A percentile compares a stretch with the other conserved stretches of the same genome.
phyloP scores from a whole-genome alignment of 2,113 vertebrate genomes.

The Anhinga anhinga region DNA sequence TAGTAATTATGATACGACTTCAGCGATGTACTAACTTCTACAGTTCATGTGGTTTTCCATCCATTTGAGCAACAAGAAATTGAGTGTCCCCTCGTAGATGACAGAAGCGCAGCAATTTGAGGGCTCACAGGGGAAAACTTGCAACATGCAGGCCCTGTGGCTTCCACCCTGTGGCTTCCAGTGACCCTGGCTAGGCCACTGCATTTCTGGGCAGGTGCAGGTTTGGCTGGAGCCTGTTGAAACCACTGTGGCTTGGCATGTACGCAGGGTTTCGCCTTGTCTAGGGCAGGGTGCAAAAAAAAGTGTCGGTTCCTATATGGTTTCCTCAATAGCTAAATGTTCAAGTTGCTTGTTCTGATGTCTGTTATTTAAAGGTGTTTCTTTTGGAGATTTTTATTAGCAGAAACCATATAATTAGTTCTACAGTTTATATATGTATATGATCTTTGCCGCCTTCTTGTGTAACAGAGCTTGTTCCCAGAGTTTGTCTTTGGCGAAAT shows the following conservation, averaged over 20 bases:
- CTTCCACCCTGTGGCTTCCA: background rate
- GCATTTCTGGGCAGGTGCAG: background rate
- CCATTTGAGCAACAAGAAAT: background rate
- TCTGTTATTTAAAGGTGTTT: background rate
- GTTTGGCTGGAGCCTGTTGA: background rate
- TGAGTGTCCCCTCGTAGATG: background rate
- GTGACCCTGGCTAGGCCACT: background rate
- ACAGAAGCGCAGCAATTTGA: background rate
- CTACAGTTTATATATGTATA: background rate
- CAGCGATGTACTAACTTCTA: background rate
- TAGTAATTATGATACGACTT: background rate
- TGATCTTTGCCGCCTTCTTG: background rate
- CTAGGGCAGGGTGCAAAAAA: background rate
- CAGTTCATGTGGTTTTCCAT: background rate
- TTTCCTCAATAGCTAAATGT: background rate
- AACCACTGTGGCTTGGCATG: background rate
- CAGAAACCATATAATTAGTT: fast-evolving
- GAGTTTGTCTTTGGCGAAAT: background rate
- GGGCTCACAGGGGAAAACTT: background rate
- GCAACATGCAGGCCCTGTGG: background rate
- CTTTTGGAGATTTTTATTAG: background rate
- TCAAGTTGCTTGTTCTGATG: background rate
- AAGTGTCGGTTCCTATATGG: background rate
- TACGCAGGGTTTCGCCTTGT: background rate
- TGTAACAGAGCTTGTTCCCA: background rate